phyloP scores from a whole-genome alignment of 2,888 invertebrate species.

The Gandaritis pyraliata region DNA sequence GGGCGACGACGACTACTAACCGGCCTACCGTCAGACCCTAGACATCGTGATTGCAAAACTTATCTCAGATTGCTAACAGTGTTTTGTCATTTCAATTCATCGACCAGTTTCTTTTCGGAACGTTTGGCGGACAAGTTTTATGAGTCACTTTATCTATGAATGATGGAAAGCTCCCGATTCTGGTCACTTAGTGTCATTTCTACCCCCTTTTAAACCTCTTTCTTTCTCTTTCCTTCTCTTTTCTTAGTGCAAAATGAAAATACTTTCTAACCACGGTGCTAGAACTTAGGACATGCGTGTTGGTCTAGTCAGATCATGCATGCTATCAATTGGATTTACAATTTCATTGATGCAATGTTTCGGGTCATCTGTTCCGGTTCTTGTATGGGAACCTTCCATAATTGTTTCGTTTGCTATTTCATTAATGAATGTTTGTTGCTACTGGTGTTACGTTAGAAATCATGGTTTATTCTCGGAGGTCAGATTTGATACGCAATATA shows the following conservation, averaged over 20 bases:
- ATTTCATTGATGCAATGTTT: conserved; percentile 14
- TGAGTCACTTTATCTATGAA: conserved; percentile 18
- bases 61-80: conserved; percentile 37
- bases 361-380: conserved; percentile 11
- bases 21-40: conserved; percentile 36
- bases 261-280: too few species aligned
- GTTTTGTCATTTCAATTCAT: conserved; percentile 38
- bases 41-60: conserved; percentile 39
- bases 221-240: too few species aligned
- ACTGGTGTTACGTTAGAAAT: conserved; percentile 13
- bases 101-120: conserved; percentile 16
- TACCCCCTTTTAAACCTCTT: too few species aligned
- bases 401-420: conserved; percentile 21
- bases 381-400: conserved; percentile 16
- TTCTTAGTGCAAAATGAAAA: too few species aligned
- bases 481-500: conserved; percentile 10
- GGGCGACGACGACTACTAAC: conserved; percentile 38
- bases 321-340: conserved; percentile 20
- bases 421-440: conserved; percentile 15
- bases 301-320: too few species aligned
- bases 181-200: neutral
- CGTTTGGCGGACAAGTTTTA: conserved; percentile 7
- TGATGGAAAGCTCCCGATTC: neutral
- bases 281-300: too few species aligned
- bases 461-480: conserved; percentile 8